These are phyloP conservation scores for Odontothrips loti DNA, from an alignment of 2,888 invertebrate species.

Conservation along the genomic window DNA sequence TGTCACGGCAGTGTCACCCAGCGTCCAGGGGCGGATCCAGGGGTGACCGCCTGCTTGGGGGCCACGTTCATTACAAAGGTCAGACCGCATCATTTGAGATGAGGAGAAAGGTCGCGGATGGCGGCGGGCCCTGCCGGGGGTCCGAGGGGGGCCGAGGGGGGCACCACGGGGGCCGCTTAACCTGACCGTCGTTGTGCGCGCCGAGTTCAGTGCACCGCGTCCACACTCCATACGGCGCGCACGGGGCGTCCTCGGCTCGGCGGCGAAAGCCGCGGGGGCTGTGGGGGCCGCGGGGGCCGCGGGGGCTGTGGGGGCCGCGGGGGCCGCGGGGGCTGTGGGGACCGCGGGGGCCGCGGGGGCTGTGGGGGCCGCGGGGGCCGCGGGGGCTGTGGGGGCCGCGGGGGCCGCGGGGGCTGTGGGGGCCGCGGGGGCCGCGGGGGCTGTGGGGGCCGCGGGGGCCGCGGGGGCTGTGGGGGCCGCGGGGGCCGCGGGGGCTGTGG, in stretches of 20 bases:
- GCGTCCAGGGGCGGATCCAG: no score
- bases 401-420: no score
- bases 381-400: no score
- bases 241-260: not conserved
- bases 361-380: no score
- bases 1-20: no score
- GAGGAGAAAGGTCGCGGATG: constrained; percentile 11
- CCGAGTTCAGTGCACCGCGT: no score
- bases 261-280: no score
- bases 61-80: constrained; percentile 20
- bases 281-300: not conserved
- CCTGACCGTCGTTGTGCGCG: no score
- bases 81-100: constrained; percentile 8
- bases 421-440: no score
- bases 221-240: not conserved
- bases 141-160: not conserved
- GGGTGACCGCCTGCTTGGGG: not conserved
- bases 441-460: no score
- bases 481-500: no score
- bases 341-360: not conserved
- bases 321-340: not conserved
- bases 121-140: not conserved
- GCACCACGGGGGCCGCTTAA: not conserved
- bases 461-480: no score
- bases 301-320: not conserved